Base-by-base conservation (phyloP, 2,888 invertebrate genomes). In the Papilio elwesi region DNA sequence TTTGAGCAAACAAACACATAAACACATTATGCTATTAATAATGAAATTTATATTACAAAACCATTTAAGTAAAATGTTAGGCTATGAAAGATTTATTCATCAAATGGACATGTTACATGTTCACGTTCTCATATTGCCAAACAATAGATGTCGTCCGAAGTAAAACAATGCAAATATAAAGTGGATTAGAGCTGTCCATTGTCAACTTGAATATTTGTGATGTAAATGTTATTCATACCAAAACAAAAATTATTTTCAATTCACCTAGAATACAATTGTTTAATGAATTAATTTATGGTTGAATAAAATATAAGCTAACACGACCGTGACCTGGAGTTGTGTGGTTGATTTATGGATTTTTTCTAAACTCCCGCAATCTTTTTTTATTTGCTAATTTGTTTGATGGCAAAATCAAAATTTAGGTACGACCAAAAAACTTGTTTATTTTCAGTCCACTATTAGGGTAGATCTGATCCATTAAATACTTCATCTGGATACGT, bases 151-250 rank as follows among this genome's bases (percentile, higher is more conserved):
- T 12, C 12, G 26, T 57, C 26, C 13, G 55, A 12, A 26, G 36
- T 15, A 36, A 26, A 13, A 57, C 36, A 57, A 57, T 12, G 55
- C 12, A 13, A 53, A 53, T 57, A 36, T 57, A 53, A 53, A 53
- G 16, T 26, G 16, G 53, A 53, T 53, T 53, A 57, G 36, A 57
- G 36, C 12, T 57, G 13, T 26, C 55, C 55, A 57, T 57, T 57
- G 55, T 57, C 55, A 36, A 13, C 26, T 53, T 53, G 53, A 8
- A 5, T 13, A 36, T 55, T 55, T 55, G 55, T 26, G 36, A 57
- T 57, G 55, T 55, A 11, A 57, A 57, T 55, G 11, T 53, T 53
- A 16, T 53, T 53, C 12, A 55, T 57, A 57, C 12, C 26, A 13
- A 36, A 36, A 57, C 36, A 36, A 57, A 36, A 36, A 1, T 13